Evolutionary conservation across 2,888 invertebrate species (phyloP), one percentile per base, ranked within the genome.

Genomic region (Vannuccia rotundouncinata): DNA sequence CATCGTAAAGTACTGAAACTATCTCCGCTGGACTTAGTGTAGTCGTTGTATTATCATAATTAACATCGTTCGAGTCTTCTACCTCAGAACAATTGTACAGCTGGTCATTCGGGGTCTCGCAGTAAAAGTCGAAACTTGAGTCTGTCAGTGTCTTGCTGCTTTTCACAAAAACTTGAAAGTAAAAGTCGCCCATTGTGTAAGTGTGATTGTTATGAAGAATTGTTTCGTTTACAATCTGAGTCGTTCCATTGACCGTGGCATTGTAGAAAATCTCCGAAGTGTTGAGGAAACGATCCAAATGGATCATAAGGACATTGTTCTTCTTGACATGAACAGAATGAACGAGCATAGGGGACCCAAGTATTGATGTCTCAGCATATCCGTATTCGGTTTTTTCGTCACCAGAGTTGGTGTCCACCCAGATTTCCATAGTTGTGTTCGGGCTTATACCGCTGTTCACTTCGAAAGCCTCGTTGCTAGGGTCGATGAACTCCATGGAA

Each of bases 181-280:
- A 31, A 27, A 77, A 77, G 2, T 77, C 77, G 0, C 77, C 77
- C 77, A 17, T n/a, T 25, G 17, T 22, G 29, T 28, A 77, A 0
- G 77, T 77, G 29, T 77, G 59, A 59, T 77, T 77, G 77, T 77
- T 77, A 22, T n/a, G 25, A 22, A 66, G 13, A 13, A 66, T 66
- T 66, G 66, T 66, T 5, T 13, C 10, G 25, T 22, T 66, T 22
- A 22, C 22, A 5, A 66, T 2, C 10, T 2, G 13, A 13, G 2
- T 66, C 5, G 66, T 66, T 66, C 66, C 66, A 22, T 66, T 66
- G 66, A 66, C 22, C 5, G 66, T 66, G 2, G 25, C 22, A 22
- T 66, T 66, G 25, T n/a, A 66, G 5, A 66, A 66, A 13, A 66
- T 13, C 5, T 66, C 66, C 5, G 66, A n/a, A 22, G 66, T 13